Conservation (phyloP, 2,797 vertebrate genomes). For the Brotula barbata region DNA sequence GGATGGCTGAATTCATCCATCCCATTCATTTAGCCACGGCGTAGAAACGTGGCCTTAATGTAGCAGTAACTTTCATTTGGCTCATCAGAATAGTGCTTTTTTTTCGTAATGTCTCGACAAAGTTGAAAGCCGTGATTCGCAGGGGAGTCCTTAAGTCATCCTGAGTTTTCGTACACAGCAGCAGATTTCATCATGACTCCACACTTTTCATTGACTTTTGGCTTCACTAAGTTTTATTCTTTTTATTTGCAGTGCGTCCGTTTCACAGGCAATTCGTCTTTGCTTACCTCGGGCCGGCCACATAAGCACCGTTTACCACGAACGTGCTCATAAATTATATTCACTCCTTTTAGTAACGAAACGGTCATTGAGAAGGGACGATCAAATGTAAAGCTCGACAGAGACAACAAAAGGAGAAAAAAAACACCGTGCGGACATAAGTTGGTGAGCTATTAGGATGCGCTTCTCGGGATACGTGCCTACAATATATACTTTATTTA, state of each 20-base stretch:
- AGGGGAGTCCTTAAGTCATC: too few relatives aligned
- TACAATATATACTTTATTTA: constrained; percentile 67
- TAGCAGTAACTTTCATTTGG: constrained; percentile 49
- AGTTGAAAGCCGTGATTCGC: too few relatives aligned
- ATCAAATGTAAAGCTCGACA: constrained; percentile 19
- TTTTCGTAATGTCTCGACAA: too few relatives aligned
- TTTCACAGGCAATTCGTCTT: neutral
- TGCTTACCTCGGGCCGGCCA: constrained; percentile 13
- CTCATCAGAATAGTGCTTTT: constrained; percentile 5
- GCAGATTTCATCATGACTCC: too few relatives aligned
- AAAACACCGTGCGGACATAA: constrained; percentile 15
- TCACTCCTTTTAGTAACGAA: constrained; percentile 12
- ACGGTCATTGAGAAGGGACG: constrained; percentile 15
- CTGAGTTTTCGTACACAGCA: too few relatives aligned
- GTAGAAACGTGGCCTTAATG: constrained; percentile 59
- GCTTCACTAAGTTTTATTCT: too few relatives aligned
- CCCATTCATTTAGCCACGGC: constrained; percentile 66
- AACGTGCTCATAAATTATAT: constrained; percentile 25
- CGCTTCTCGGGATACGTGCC: constrained; percentile 13
- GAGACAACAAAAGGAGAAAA: constrained; percentile 33
- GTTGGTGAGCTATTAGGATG: constrained; percentile 19
- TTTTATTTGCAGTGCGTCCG: too few relatives aligned
- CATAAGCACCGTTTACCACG: constrained; percentile 20
- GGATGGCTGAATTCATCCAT: constrained; percentile 47
- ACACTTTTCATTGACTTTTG: too few relatives aligned